These are phyloP conservation scores for Pseudorhiza aurosa DNA, from an alignment of 30 jellyfish, hydroid and myxozoan genomes.

Conservation along the genomic window DNA sequence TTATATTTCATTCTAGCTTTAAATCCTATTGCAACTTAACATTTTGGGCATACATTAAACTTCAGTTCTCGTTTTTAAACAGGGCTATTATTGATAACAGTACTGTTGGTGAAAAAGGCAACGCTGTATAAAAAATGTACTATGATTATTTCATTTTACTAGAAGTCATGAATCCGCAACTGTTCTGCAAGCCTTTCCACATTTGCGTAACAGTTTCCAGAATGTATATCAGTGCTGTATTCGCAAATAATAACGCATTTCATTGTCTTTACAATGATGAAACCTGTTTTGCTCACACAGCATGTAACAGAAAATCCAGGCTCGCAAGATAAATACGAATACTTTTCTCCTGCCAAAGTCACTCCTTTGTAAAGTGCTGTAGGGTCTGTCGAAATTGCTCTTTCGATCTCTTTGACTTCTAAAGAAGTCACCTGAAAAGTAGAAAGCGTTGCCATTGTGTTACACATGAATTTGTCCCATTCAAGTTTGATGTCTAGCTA, in stretches of 20 bases:
- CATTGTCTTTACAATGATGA: slow-evolving; percentile 43
- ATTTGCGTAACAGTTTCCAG: slow-evolving; percentile 61
- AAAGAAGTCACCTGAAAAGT: slow-evolving; percentile 34
- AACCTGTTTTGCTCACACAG: slow-evolving; percentile 47
- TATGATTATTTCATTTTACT: too few relatives aligned
- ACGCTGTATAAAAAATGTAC: background rate
- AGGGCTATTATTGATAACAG: slow-evolving; percentile 12
- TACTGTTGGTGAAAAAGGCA: slow-evolving; percentile 1
- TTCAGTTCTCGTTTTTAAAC: too few relatives aligned
- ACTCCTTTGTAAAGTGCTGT: slow-evolving; percentile 63
- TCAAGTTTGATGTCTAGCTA: too few relatives aligned
- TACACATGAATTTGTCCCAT: too few relatives aligned
- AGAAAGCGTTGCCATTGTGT: too few relatives aligned
- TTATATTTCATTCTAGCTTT: background rate
- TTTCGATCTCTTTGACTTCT: slow-evolving; percentile 44
- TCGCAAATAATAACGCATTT: slow-evolving; percentile 61
- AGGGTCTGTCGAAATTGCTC: slow-evolving; percentile 60
- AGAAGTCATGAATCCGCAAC: slow-evolving; percentile 45
- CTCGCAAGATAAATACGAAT: slow-evolving; percentile 60
- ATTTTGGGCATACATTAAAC: too few relatives aligned
- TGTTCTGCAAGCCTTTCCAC: slow-evolving; percentile 63
- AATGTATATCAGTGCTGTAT: slow-evolving; percentile 34
- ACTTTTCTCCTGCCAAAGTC: slow-evolving; percentile 39
- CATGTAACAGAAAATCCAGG: slow-evolving; percentile 70
- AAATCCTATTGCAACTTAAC: background rate